Evolutionary conservation across 2,888 invertebrate species (phyloP).

Genomic region (Parasteatoda lunata): DNA sequence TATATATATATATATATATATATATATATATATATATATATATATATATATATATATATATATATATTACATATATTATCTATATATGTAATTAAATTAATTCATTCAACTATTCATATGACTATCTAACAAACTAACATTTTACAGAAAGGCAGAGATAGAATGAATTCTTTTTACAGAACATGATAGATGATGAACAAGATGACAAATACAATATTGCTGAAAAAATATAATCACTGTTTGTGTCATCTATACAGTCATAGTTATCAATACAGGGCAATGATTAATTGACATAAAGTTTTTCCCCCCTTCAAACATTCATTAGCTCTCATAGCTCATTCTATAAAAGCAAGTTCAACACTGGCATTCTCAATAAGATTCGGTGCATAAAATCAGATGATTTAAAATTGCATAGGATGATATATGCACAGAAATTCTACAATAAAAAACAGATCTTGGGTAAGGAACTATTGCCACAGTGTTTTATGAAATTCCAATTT

Average conservation of each 20-base stretch:
- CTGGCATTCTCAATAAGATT: background rate
- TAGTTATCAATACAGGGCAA: background rate
- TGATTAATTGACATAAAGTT: background rate
- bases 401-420: background rate
- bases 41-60: no score
- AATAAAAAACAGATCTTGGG: background rate
- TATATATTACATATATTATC: no score
- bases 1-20: no score
- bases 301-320: no score
- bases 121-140: no score
- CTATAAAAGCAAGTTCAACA: background rate
- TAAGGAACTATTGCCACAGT: background rate
- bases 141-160: no score
- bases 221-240: background rate
- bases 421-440: constrained; percentile 1
- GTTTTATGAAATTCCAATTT: background rate
- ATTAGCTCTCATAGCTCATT: background rate
- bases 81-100: no score
- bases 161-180: background rate
- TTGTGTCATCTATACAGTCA: background rate
- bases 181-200: background rate
- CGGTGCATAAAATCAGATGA: background rate
- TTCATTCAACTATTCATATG: no score
- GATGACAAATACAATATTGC: no score
- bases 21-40: no score